A percentile compares a stretch with the other conserved stretches of the same genome.
phyloP scores from a whole-genome alignment of 2,113 vertebrate genomes.

The Melanostigma gelatinosum region DNA sequence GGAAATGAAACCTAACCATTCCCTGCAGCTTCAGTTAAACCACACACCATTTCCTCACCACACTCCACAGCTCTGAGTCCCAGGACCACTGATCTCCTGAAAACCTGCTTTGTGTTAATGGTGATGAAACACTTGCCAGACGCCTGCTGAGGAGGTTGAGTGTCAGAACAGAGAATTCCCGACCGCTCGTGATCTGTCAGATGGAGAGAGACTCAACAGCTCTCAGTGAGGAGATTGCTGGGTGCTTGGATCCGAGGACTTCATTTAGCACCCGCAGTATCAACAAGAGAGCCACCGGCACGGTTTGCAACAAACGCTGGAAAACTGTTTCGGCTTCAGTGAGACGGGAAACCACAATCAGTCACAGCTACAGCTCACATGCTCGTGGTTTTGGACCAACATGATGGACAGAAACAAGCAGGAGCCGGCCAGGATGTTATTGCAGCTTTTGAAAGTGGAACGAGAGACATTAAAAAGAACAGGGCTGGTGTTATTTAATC shows the following conservation, averaged over 20 bases:
- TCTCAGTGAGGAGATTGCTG: not conserved
- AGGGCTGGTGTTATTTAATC: too few species aligned
- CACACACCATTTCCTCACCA: not conserved
- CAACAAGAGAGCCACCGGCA: not conserved
- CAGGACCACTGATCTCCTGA: not conserved
- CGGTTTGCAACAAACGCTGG: not conserved
- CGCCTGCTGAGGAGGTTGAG: not conserved
- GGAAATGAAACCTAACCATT: slow-evolving; percentile 4
- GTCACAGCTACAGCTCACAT: slow-evolving; percentile 13
- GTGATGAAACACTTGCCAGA: not conserved
- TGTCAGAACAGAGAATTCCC: not conserved
- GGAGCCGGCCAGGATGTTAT: not conserved
- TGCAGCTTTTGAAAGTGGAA: not conserved
- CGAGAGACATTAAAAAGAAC: not conserved
- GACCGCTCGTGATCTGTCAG: slow-evolving; percentile 1
- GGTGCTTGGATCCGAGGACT: not conserved
- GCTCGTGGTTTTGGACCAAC: not conserved
- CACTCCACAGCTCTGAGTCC: not conserved
- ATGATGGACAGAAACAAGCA: slow-evolving; percentile 2
- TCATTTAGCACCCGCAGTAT: not conserved
- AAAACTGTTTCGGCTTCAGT: not conserved
- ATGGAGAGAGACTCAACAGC: not conserved
- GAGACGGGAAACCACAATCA: slow-evolving; percentile 40
- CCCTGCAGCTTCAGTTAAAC: not conserved
- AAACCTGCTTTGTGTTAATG: slow-evolving; percentile 20